Percentiles rank a stretch among this genome's conserved stretches.
Evolutionary conservation across 2,113 vertebrate genomes (phyloP).

Genomic region (Pachyramphus minor): DNA sequence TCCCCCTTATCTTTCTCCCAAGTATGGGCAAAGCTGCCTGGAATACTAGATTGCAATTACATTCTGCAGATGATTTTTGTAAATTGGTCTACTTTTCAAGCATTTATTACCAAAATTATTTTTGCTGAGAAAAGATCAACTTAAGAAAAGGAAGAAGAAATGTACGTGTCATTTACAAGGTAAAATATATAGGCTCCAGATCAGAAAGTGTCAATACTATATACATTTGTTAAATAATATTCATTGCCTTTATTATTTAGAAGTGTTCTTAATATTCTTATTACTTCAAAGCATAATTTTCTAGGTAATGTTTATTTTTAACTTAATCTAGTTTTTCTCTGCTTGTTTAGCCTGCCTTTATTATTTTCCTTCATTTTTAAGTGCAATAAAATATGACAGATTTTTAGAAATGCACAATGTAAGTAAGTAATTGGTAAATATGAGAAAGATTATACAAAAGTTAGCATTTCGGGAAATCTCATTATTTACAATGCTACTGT

Average conservation of each 20-base stretch:
- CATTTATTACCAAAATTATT: neutral
- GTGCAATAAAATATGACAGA: neutral
- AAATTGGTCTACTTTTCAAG: conserved; percentile 4
- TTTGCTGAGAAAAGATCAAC: neutral
- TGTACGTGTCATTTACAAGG: neutral
- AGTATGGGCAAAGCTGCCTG: neutral
- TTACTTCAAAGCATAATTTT: neutral
- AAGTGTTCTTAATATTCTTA: neutral
- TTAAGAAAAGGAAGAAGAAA: neutral
- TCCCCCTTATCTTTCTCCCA: neutral
- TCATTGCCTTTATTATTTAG: neutral
- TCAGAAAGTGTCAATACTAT: neutral
- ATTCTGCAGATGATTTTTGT: neutral
- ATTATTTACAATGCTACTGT: neutral
- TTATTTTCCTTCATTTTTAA: neutral
- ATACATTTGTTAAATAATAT: neutral
- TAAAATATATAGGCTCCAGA: neutral
- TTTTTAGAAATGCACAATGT: neutral
- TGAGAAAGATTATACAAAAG: neutral
- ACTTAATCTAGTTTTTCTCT: neutral
- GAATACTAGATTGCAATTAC: conserved; percentile 9
- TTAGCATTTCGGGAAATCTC: neutral
- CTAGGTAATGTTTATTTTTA: neutral
- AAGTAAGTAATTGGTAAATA: neutral
- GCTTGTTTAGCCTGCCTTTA: neutral